These are phyloP conservation scores for Phaedon cochleariae DNA, from an alignment of 2,888 invertebrate genomes.

Conservation along the genomic window DNA sequence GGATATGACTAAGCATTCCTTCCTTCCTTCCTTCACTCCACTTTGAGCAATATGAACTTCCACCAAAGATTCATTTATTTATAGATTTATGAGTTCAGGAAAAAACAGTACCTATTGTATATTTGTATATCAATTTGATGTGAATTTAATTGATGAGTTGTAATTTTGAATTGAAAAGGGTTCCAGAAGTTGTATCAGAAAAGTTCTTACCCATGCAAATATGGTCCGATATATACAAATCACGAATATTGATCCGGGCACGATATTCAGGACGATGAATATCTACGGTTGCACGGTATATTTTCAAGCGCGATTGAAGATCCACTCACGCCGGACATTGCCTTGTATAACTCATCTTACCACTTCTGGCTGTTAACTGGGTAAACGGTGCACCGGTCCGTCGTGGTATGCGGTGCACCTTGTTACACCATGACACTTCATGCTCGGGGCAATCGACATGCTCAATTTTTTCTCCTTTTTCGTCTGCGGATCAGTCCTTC, in stretches of 20 bases:
- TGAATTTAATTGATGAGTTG: no score
- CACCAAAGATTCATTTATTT: no score
- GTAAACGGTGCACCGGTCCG: neutral
- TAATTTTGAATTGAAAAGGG: no score
- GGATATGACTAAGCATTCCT: no score
- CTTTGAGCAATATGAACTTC: no score
- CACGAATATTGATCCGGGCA: neutral
- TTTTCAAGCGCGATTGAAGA: neutral
- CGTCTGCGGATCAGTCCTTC: no score
- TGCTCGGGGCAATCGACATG: neutral
- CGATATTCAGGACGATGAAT: neutral
- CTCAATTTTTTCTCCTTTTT: no score
- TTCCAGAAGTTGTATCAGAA: no score
- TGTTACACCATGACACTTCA: neutral
- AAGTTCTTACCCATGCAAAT: neutral
- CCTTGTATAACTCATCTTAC: conserved; percentile 7
- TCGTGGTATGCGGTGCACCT: conserved; percentile 2
- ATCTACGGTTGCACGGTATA: neutral
- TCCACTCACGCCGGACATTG: conserved; percentile 1
- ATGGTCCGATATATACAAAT: neutral
- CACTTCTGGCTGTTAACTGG: conserved; percentile 14
- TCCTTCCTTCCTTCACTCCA: no score
- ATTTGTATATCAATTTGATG: no score
- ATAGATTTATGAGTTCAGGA: no score
- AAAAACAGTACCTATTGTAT: no score